Percentiles rank a stretch among this genome's conserved stretches.
Evolutionary conservation across 2,888 invertebrate genomes (phyloP).

Genomic region (Acanthococcus lagerstroemiae): DNA sequence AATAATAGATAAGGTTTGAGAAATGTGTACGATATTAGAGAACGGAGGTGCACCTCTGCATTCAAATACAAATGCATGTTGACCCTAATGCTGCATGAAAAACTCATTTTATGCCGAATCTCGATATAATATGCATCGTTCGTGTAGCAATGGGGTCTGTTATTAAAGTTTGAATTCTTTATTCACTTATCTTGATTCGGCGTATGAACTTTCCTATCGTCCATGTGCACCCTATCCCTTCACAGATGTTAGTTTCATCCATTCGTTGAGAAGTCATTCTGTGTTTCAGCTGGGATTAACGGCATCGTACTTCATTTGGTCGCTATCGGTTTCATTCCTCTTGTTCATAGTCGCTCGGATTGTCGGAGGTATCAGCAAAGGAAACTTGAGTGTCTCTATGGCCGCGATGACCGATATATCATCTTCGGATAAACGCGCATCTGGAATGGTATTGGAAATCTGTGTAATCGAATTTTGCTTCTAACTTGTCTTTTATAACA

Average conservation of each 20-base stretch:
- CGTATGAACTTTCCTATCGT: no score
- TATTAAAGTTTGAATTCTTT: not conserved
- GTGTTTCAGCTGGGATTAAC: constrained; percentile 67
- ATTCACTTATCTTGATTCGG: not conserved
- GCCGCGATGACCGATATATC: constrained; percentile 91
- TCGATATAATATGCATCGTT: no score
- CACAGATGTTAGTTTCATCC: not conserved
- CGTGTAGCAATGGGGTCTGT: not conserved
- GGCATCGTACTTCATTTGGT: constrained; percentile 81
- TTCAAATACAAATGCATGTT: no score
- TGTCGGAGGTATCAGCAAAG: constrained; percentile 90
- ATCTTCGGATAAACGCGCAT: constrained; percentile 69
- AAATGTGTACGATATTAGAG: no score
- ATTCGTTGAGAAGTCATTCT: no score
- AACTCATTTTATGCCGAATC: no score
- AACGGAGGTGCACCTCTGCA: no score
- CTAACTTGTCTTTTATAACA: not conserved
- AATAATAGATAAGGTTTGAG: no score
- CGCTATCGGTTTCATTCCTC: constrained; percentile 71
- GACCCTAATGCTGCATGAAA: no score
- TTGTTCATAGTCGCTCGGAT: constrained; percentile 86
- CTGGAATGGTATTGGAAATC: constrained; percentile 75
- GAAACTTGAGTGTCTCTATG: constrained; percentile 90
- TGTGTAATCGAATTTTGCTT: not conserved
- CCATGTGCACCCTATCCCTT: no score